A percentile compares a stretch with the other conserved stretches of the same genome.
phyloP scores from a whole-genome alignment of 2,888 invertebrate species.

The Theretra japonica region DNA sequence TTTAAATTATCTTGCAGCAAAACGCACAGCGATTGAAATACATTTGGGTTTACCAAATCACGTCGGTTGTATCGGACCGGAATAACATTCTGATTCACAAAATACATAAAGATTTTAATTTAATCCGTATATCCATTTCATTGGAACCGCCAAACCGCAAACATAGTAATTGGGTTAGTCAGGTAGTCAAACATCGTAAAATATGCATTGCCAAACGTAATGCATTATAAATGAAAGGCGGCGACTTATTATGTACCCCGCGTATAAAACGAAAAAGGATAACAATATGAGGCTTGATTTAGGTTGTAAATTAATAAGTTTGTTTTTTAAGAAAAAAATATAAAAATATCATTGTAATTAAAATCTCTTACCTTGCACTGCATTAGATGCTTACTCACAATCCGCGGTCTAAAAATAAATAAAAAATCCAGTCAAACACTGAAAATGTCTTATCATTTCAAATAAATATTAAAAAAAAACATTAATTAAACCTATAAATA shows the following conservation, averaged over 20 bases:
- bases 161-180: constrained; percentile 27
- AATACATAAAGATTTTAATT: constrained; percentile 20
- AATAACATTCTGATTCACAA: constrained; percentile 6
- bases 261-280: background rate
- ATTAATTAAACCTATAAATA: background rate
- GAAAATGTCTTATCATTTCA: background rate
- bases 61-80: background rate
- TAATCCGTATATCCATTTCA: constrained; percentile 24
- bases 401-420: too few species aligned
- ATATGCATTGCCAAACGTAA: constrained; percentile 18
- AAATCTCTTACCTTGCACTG: too few species aligned
- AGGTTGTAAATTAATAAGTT: background rate
- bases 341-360: too few species aligned
- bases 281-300: background rate
- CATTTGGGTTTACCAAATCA: constrained; percentile 5
- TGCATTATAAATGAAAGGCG: constrained; percentile 20
- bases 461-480: background rate
- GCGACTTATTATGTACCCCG: constrained; percentile 6
- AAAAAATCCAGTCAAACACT: too few species aligned
- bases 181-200: constrained; percentile 24
- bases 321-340: too few species aligned
- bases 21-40: constrained; percentile 7
- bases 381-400: too few species aligned
- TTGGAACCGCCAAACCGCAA: constrained; percentile 25
- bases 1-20: background rate